These are phyloP conservation scores for Limenitis camilla DNA, from an alignment of 2,888 invertebrate genomes.

Conservation along the genomic window DNA sequence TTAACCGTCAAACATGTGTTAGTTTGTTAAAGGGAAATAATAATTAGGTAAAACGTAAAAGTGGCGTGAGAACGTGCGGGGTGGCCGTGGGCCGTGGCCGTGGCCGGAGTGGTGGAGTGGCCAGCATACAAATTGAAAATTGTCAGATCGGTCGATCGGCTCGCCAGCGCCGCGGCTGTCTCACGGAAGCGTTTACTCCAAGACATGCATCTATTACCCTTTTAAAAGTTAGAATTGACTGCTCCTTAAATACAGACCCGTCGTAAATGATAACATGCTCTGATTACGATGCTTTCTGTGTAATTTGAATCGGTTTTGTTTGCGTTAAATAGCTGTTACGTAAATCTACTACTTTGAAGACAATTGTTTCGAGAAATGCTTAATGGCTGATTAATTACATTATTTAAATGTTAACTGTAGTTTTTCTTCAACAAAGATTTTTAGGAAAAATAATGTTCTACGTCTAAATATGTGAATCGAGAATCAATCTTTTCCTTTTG, in stretches of 20 bases:
- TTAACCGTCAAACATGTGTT: constrained; percentile 49
- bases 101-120: constrained; percentile 49
- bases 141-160: constrained; percentile 30
- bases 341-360: constrained; percentile 9
- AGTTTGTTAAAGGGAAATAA: constrained; percentile 53
- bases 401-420: too few species aligned
- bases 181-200: constrained; percentile 70
- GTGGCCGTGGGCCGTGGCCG: constrained; percentile 66
- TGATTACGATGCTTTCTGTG: constrained; percentile 23
- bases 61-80: constrained; percentile 64
- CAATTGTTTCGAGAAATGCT: constrained; percentile 13
- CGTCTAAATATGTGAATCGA: too few species aligned
- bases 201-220: constrained; percentile 72
- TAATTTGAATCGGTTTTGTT: constrained; percentile 21
- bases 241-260: constrained; percentile 45
- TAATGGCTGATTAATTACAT: neutral
- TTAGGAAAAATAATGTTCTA: too few species aligned
- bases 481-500: too few species aligned
- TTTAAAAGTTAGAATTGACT: constrained; percentile 51
- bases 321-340: constrained; percentile 16
- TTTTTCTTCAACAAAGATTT: too few species aligned
- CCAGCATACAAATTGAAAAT: constrained; percentile 36
- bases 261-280: constrained; percentile 36
- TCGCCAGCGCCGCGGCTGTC: constrained; percentile 35
- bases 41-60: constrained; percentile 60